Base-by-base conservation (phyloP, 2,113 vertebrate genomes). In the Scortum barcoo region DNA sequence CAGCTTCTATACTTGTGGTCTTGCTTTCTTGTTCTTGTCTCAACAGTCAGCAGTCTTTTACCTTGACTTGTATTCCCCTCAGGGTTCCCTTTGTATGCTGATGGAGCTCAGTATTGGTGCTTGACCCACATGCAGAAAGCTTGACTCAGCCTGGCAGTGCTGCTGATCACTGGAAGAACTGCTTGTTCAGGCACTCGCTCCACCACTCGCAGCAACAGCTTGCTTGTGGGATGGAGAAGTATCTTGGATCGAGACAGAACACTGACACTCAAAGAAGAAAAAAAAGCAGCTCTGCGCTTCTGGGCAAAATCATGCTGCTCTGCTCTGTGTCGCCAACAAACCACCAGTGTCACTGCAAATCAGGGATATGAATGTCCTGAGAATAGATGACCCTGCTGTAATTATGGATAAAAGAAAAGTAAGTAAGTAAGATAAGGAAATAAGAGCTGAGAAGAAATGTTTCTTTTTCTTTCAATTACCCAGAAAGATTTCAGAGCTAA, bases 371-470 rank as follows among this genome's bases (percentile, higher is more conserved):
- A 66, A 19, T 66, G 28, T 42, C 81, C 42, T 60, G 48, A 77
- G 76, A 61, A 50, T 36, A 54, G 33, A 66, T 36, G 56, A 79
- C 78, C 78, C 61, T 60, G 12, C 11, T 75, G 70, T 63, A 75
- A 80, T 74, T 65, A 68, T 63, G 44, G 40, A 30, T 75, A n/a
- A 60, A 42, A 67, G 51, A 28, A 62, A 57, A 56, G 77, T 65
- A 62, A 56, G 77, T 65, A 62, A 71, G 71, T 58, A 36, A 46
- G 44, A 67, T 61, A 66, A 78, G 78, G 50, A 70, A 69, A 69
- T 28, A 19, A 40, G 33, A 81, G 17, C 17, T 10, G 33, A 46
- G 56, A 19, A 24, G 2, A 24, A 3, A 4, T n/a, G 8, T 46
- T 9, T 66, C n/a, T n/a, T 46, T 51, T 36, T 42, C 77, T 57